Conservation (phyloP, 1,140 invertebrate genomes). For the Anoplophora glabripennis region DNA sequence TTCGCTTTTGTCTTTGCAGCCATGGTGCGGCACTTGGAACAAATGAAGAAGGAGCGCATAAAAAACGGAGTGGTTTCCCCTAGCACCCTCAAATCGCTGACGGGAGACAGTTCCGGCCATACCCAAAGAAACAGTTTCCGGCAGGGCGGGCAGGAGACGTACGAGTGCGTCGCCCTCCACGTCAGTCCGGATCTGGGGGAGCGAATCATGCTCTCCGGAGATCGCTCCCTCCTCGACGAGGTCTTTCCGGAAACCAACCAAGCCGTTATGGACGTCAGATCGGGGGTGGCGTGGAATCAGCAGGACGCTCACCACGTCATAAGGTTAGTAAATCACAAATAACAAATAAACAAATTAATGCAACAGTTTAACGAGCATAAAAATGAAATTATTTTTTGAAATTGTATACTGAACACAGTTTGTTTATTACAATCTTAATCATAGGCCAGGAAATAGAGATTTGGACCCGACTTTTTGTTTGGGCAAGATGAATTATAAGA, state of each 20-base stretch:
- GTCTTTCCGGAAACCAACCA: constrained; percentile 85
- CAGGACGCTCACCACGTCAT: constrained; percentile 82
- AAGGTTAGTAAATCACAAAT: not conserved
- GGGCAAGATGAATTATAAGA: no score
- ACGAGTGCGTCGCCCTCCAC: constrained; percentile 83
- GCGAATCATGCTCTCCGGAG: constrained; percentile 80
- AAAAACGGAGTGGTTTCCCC: constrained; percentile 56
- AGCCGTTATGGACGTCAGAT: constrained; percentile 76
- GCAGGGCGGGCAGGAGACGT: constrained; percentile 51
- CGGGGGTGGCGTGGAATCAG: constrained; percentile 79
- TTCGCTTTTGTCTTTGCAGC: constrained; percentile 52
- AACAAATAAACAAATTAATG: no score
- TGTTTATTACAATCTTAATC: no score
- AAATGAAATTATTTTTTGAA: no score
- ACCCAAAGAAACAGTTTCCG: constrained; percentile 11
- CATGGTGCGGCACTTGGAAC: constrained; percentile 73
- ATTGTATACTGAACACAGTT: no score
- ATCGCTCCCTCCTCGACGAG: constrained; percentile 74
- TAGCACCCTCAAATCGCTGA: constrained; percentile 33
- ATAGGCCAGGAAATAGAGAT: no score
- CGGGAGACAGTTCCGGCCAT: constrained; percentile 40
- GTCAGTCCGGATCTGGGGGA: constrained; percentile 87
- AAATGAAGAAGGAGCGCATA: constrained; percentile 69
- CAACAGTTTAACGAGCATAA: no score
- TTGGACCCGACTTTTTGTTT: no score